Evolutionary conservation across 2,888 invertebrate genomes (phyloP).

Genomic region (Dynastes grantii): DNA sequence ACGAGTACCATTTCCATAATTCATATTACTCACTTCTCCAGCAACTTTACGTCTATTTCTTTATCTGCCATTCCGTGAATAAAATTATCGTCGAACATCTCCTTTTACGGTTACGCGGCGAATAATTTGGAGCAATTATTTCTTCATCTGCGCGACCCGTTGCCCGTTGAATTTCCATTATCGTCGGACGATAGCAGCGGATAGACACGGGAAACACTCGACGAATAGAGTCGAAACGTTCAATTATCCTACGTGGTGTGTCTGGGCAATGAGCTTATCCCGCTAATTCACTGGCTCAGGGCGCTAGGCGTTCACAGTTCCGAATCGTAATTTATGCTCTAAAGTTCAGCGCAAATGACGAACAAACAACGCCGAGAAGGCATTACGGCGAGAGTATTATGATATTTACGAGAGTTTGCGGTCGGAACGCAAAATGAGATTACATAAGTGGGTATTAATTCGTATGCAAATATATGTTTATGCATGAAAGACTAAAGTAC

Average conservation of each 20-base stretch:
- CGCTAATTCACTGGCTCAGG: slow-evolving; percentile 26
- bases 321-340: slow-evolving; percentile 28
- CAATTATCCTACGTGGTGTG: slow-evolving; percentile 17
- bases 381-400: slow-evolving; percentile 10
- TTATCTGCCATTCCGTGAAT: neutral
- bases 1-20: too few relatives aligned
- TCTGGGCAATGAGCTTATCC: neutral
- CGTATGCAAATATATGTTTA: neutral
- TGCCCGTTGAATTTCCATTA: slow-evolving; percentile 10
- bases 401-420: slow-evolving; percentile 1
- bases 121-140: slow-evolving; percentile 23
- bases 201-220: neutral
- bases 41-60: too few relatives aligned
- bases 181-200: neutral
- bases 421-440: neutral
- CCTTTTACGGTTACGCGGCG: slow-evolving; percentile 7
- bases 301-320: slow-evolving; percentile 30
- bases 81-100: slow-evolving; percentile 4
- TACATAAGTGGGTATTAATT: neutral
- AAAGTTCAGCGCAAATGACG: slow-evolving; percentile 23
- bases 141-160: slow-evolving; percentile 7
- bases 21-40: too few relatives aligned
- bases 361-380: slow-evolving; percentile 15
- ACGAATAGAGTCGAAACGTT: neutral
- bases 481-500: neutral